Evolutionary conservation across 2,113 vertebrate genomes (phyloP), one percentile per base, ranked within the genome.

Genomic region (Ptyas mucosa): DNA sequence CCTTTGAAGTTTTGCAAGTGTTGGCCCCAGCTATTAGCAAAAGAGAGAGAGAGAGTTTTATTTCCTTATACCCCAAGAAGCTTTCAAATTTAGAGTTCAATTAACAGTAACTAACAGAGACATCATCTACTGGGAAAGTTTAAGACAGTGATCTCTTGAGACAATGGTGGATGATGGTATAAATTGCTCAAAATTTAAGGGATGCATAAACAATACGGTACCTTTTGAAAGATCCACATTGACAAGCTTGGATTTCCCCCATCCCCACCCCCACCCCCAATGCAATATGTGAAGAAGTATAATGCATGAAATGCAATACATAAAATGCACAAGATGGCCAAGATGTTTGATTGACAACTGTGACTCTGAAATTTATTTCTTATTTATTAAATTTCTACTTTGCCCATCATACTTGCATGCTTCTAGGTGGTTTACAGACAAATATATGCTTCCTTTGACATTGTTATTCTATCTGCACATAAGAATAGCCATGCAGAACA

Each of bases 1-100:
- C 90, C 95, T 98, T 98, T 98, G 97, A 98, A 97, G 96, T 97
- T 97, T 94, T 94, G 92, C 94, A 94, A 95, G 85, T 94, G 92
- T 93, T 96, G 94, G 94, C 94, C 89, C 95, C 94, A 95, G 93
- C 96, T 97, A 94, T 93, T 96, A 97, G 96, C 96, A 95, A 96
- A 93, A 94, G 81, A 58, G 94, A 81, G 34, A 81, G 15, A 0
- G 8, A 39, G 34, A 81, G 75, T 43, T 81, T 43, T 81, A 81
- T 43, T 81, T 81, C 75, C 75, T 81, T 87, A 95, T 96, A 97
- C 95, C 93, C 90, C 89, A 95, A 97, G 58, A 90, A 92, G 88
- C 94, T 95, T 97, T 96, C 88, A 88, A 85, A 93, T 94, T 97
- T 96, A 85, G 93, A 96, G 93, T 93, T 96, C 95, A 97, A 97